These are phyloP conservation scores for Trichogramma evanescens DNA, from an alignment of 2,888 invertebrate species.

Conservation along the genomic window DNA sequence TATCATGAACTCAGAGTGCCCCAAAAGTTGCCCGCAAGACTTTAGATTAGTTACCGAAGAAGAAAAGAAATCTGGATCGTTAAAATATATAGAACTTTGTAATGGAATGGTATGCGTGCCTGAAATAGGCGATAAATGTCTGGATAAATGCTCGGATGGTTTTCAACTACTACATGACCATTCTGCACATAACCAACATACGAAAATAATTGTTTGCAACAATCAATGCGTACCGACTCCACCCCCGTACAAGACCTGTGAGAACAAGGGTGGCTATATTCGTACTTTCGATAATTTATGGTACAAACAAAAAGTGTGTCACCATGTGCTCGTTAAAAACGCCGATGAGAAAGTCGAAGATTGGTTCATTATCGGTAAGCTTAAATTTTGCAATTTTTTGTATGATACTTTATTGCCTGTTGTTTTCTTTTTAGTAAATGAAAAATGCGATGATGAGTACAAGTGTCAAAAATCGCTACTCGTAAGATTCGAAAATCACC, in stretches of 20 bases:
- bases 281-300: conserved; percentile 73
- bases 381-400: conserved; percentile 1
- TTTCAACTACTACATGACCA: conserved; percentile 54
- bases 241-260: conserved; percentile 60
- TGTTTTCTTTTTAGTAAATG: conserved; percentile 52
- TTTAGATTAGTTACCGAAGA: too few species aligned
- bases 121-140: neutral
- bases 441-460: conserved; percentile 55
- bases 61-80: too few species aligned
- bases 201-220: conserved; percentile 30
- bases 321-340: conserved; percentile 68
- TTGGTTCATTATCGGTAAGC: conserved; percentile 67
- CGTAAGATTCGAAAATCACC: conserved; percentile 63
- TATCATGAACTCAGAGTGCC: too few species aligned
- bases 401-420: conserved; percentile 6
- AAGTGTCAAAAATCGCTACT: conserved; percentile 60
- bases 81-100: too few species aligned
- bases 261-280: conserved; percentile 69
- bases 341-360: conserved; percentile 51
- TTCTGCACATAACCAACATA: conserved; percentile 27
- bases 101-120: too few species aligned
- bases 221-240: conserved; percentile 62
- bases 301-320: conserved; percentile 74
- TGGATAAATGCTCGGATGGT: conserved; percentile 54
- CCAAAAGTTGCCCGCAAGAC: too few species aligned